phyloP scores from a whole-genome alignment of 2,888 invertebrate species.

The Aricia artaxerxes region DNA sequence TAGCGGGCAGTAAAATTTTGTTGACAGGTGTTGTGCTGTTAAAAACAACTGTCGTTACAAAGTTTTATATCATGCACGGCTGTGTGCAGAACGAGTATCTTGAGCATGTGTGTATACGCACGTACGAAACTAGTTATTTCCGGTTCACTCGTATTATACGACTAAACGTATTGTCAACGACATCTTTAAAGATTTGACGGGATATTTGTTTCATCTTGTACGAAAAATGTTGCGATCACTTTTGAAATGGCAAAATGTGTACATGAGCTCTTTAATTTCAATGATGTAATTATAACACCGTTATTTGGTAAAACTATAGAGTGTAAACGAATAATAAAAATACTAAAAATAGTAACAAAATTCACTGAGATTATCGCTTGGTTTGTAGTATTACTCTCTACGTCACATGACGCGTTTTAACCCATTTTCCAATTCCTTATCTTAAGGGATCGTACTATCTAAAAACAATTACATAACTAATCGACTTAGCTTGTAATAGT shows the following conservation, averaged over 20 bases:
- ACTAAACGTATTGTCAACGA: slow-evolving; percentile 3
- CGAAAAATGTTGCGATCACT: neutral
- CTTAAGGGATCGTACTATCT: too few species aligned
- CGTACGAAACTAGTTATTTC: slow-evolving; percentile 18
- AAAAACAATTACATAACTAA: too few species aligned
- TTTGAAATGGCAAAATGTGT: neutral
- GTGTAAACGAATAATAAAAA: too few species aligned
- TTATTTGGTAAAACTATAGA: too few species aligned
- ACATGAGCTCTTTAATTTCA: neutral
- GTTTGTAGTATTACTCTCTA: too few species aligned
- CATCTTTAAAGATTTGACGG: slow-evolving; percentile 2
- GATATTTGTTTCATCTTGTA: neutral
- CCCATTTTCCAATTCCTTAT: too few species aligned
- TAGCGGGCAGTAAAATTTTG: slow-evolving; percentile 7
- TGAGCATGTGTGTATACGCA: slow-evolving; percentile 8
- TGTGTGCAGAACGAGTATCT: slow-evolving; percentile 16
- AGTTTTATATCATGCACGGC: neutral
- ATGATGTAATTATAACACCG: too few species aligned
- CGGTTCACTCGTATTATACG: slow-evolving; percentile 11
- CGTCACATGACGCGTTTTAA: too few species aligned
- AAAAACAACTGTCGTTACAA: neutral
- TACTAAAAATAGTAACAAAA: too few species aligned
- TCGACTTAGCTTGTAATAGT: too few species aligned
- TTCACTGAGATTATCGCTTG: too few species aligned
- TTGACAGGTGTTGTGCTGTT: slow-evolving; percentile 3